Evolutionary conservation across 2,113 vertebrate genomes (phyloP).

Genomic region (Fulmarus glacialis): DNA sequence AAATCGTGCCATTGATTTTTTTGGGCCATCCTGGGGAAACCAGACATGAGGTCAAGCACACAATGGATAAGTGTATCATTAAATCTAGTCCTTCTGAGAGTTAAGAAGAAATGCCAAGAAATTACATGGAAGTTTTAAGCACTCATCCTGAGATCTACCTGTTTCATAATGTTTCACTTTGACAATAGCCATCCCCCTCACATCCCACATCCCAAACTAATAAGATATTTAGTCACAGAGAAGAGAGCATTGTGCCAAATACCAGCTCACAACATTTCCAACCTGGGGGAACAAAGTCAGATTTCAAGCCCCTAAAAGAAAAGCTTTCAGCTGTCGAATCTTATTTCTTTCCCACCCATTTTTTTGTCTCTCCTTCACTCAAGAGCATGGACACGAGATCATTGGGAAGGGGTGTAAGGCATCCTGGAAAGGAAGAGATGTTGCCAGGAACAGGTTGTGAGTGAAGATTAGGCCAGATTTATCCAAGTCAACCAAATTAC

Average conservation of each 20-base stretch:
- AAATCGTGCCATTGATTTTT: constrained; percentile 25
- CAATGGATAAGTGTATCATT: not conserved
- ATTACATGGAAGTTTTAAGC: not conserved
- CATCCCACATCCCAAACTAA: constrained; percentile 19
- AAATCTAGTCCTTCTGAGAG: not conserved
- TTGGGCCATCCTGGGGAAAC: not conserved
- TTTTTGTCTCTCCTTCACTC: not conserved
- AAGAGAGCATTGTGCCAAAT: not conserved
- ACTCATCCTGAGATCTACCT: not conserved
- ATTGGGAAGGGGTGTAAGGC: not conserved
- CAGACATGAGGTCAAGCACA: constrained; percentile 12
- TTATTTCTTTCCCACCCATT: not conserved
- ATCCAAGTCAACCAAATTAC: not conserved
- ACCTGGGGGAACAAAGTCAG: not conserved
- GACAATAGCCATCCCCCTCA: constrained; percentile 10
- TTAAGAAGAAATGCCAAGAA: not conserved
- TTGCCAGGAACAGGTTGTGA: not conserved
- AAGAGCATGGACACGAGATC: not conserved
- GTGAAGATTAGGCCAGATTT: not conserved
- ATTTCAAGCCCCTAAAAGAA: not conserved
- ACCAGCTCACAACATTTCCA: not conserved
- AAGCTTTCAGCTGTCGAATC: rapidly evolving
- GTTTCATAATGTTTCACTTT: constrained; percentile 20
- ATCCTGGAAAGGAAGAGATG: not conserved
- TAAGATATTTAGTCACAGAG: constrained; percentile 16